Percentiles rank a stretch among this genome's conserved stretches.
phyloP scores from a whole-genome alignment of 2,113 vertebrate genomes.

The Hystrix cristata region DNA sequence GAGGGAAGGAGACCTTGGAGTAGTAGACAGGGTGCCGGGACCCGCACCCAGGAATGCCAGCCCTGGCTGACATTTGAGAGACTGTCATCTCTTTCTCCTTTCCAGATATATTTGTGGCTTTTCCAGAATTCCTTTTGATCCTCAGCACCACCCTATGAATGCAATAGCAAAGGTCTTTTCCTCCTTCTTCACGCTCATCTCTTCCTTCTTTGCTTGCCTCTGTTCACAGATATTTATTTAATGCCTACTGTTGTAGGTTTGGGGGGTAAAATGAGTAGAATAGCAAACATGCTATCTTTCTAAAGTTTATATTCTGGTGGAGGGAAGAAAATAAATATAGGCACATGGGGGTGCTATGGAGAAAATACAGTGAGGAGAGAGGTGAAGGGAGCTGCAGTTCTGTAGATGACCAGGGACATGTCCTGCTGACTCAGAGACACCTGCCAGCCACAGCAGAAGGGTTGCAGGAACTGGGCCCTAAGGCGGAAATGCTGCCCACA shows the following conservation, averaged over 20 bases:
- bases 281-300: neutral
- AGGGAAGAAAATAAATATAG: neutral
- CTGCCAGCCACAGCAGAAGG: accelerated
- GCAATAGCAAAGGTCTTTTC: neutral
- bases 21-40: neutral
- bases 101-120: neutral
- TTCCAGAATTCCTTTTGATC: neutral
- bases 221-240: neutral
- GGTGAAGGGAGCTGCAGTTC: neutral
- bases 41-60: no score
- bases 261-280: neutral
- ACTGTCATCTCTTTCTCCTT: neutral
- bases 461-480: no score
- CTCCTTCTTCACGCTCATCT: neutral
- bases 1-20: neutral
- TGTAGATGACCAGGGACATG: neutral
- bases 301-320: neutral
- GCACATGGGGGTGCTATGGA: accelerated
- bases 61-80: neutral
- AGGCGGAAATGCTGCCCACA: accelerated
- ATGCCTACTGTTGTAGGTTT: neutral
- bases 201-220: neutral
- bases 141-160: neutral
- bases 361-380: neutral
- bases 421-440: neutral